Conservation (phyloP, 2,888 invertebrate genomes). For the Protonemura montana region DNA sequence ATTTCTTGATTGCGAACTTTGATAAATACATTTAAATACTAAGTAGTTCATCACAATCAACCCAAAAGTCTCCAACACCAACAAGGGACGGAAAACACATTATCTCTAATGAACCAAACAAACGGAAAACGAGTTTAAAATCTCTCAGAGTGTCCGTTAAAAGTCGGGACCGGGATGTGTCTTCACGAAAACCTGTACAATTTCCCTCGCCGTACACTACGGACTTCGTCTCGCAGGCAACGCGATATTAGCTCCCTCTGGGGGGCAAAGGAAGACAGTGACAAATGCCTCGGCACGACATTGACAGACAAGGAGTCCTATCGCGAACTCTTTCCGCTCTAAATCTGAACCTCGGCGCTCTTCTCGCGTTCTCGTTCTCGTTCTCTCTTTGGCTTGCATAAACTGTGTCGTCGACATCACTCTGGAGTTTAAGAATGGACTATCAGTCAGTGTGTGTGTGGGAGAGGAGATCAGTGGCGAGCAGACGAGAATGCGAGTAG, state of each 20-base stretch:
- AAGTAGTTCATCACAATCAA: too few relatives aligned
- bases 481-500: too few relatives aligned
- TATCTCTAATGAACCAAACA: too few relatives aligned
- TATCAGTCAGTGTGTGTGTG: neutral
- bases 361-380: neutral
- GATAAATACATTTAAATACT: too few relatives aligned
- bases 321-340: neutral
- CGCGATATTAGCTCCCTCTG: neutral
- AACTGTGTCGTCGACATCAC: neutral
- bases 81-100: too few relatives aligned
- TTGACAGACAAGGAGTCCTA: neutral
- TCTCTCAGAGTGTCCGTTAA: too few relatives aligned
- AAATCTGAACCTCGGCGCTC: neutral
- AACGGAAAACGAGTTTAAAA: too few relatives aligned
- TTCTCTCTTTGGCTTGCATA: neutral
- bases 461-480: too few relatives aligned
- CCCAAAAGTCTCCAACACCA: too few relatives aligned
- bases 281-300: neutral
- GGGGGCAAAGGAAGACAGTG: neutral
- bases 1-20: too few relatives aligned
- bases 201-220: neutral
- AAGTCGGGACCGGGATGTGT: neutral
- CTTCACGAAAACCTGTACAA: neutral
- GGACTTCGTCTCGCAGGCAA: neutral
- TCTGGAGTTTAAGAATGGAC: neutral